phyloP scores from a whole-genome alignment of 2,113 vertebrate species.

The Austrofundulus limnaeus region DNA sequence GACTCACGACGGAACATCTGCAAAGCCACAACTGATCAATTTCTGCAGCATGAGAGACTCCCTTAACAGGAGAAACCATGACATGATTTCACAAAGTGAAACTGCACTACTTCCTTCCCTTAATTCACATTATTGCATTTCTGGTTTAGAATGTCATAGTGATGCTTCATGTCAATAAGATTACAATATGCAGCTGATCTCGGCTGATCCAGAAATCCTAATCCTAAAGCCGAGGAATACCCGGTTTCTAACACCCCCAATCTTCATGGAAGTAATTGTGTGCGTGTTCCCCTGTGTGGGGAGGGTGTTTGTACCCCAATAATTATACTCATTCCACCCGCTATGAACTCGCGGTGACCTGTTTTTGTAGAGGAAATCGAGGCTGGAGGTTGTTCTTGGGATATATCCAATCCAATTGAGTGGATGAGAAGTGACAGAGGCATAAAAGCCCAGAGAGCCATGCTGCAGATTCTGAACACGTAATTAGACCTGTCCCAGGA shows the following conservation, averaged over 20 bases:
- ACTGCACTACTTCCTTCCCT: constrained; percentile 20
- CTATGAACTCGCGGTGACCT: constrained; percentile 74
- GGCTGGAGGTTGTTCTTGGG: constrained; percentile 77
- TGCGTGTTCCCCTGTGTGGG: neutral
- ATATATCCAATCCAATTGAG: constrained; percentile 75
- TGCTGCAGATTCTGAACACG: constrained; percentile 75
- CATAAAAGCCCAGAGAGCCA: constrained; percentile 73
- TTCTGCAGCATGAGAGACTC: constrained; percentile 7
- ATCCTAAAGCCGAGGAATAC: constrained; percentile 55
- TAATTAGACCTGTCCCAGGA: constrained; percentile 79
- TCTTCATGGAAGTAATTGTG: constrained; percentile 57
- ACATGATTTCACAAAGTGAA: constrained; percentile 32
- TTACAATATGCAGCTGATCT: constrained; percentile 71
- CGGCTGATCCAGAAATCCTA: constrained; percentile 70
- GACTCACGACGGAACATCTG: constrained; percentile 13
- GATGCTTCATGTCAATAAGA: constrained; percentile 66
- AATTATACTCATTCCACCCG: constrained; percentile 76
- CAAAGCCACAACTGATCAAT: constrained; percentile 6
- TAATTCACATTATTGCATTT: constrained; percentile 65
- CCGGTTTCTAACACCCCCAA: constrained; percentile 57
- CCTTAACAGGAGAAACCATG: constrained; percentile 51
- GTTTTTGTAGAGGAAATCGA: constrained; percentile 67
- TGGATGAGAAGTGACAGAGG: constrained; percentile 78
- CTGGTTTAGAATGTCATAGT: constrained; percentile 53
- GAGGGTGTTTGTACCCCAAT: constrained; percentile 61